Base-by-base conservation (phyloP, 2,888 invertebrate genomes). In the Trissolcus brochymenae region DNA sequence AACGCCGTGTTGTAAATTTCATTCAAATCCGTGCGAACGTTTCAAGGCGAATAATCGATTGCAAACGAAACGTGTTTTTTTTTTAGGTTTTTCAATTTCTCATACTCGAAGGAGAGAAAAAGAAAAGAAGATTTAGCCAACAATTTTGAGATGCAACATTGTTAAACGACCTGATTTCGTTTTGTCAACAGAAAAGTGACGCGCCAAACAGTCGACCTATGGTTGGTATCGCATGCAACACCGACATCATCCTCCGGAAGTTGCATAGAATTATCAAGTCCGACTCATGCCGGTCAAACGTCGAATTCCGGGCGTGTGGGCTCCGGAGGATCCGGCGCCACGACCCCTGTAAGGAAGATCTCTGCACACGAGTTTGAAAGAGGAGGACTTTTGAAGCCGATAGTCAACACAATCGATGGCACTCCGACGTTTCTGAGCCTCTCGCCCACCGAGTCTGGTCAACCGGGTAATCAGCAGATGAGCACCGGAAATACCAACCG, bases 331-430 rank as follows among this genome's bases (percentile, higher is more conserved):
- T 96, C 95, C 2, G 97, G 97, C 6, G 96, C 96, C 64, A 96
- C 97, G 79, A 98, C 98, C 67, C 98, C 98, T 59, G 97, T 98
- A 81, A 93, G 95, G 87, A 95, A 95, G 92, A 97, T 98, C 89
- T 98, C 98, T 64, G 97, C 98, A 70, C 97, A 97, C 91, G 98
- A 98, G 90, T 98, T 98, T 89, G 98, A 98, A 90, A 93, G 96
- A 9, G 96, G 97, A 21, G 97, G 97, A 79, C 92, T 97, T 19
- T 90, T 97, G 80, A 96, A 97, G 88, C 97, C 98, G 78, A 95
- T 98, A 90, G 95, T 98, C 82, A 97, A 96, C 85, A 97, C 96
- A 19, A 95, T 97, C 76, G 98, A 98, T 89, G 98, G 98, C 14
- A 96, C 96, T 17, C 96, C 96, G 56, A 98, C 98, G 65, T 98